phyloP scores from a whole-genome alignment of 2,797 vertebrate species.

The Euthynnus affinis region DNA sequence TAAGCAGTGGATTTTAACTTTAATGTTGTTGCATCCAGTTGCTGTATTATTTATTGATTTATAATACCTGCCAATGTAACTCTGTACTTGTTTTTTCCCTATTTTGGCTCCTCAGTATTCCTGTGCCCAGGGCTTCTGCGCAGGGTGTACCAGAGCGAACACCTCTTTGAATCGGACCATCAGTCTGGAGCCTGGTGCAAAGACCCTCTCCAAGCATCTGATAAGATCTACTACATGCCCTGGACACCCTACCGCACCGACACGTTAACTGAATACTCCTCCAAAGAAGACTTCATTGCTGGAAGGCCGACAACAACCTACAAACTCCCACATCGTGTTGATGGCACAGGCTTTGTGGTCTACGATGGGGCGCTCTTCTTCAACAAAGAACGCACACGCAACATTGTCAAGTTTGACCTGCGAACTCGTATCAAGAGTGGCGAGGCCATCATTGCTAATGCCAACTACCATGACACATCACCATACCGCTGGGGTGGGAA shows the following conservation, averaged over 20 bases:
- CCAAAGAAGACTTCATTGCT: conserved; percentile 98
- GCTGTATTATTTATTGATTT: neutral
- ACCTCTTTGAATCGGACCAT: conserved; percentile 98
- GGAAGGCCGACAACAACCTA: conserved; percentile 97
- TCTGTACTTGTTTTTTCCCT: conserved; percentile 82
- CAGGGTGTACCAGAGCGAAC: conserved; percentile 98
- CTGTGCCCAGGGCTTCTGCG: conserved; percentile 98
- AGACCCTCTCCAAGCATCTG: conserved; percentile 97
- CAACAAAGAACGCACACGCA: conserved; percentile 98
- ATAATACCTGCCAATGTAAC: conserved; percentile 85
- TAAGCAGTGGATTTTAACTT: conserved; percentile 4
- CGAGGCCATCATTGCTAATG: conserved; percentile 97
- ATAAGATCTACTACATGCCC: conserved; percentile 99
- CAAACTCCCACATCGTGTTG: conserved; percentile 97
- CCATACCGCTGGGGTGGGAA: conserved; percentile 99
- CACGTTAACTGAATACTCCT: conserved; percentile 96
- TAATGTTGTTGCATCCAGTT: neutral
- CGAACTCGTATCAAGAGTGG: conserved; percentile 98
- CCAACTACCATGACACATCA: conserved; percentile 99
- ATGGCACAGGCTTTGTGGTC: conserved; percentile 97
- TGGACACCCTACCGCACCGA: conserved; percentile 98
- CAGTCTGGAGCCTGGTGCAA: conserved; percentile 99
- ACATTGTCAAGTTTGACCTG: conserved; percentile 98
- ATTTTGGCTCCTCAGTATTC: conserved; percentile 94
- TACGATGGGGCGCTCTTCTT: conserved; percentile 98